Evolutionary conservation across 1,140 invertebrate genomes (phyloP).

Genomic region (Nephila pilipes): DNA sequence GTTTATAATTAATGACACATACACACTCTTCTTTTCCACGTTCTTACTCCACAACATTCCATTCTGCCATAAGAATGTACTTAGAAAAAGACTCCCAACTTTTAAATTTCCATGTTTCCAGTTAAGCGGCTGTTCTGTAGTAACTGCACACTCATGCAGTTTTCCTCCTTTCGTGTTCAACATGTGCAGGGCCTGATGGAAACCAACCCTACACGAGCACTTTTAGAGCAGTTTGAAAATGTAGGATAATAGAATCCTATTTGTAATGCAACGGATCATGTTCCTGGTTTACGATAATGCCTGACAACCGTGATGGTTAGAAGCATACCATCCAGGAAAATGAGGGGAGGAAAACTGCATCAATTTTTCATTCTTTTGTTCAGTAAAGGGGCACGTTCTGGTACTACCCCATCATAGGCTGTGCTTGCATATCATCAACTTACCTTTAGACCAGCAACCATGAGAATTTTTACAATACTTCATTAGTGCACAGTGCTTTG

Average conservation of each 20-base stretch:
- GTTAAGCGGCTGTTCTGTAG: constrained; percentile 50
- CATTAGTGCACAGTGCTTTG: neutral
- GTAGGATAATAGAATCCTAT: constrained; percentile 32
- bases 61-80: neutral
- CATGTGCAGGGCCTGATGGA: neutral
- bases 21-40: too few relatives aligned
- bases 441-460: neutral
- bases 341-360: constrained; percentile 33
- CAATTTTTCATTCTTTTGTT: constrained; percentile 50
- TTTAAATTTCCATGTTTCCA: constrained; percentile 25
- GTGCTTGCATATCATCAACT: constrained; percentile 16
- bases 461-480: neutral
- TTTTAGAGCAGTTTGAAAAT: constrained; percentile 23
- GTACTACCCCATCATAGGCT: neutral
- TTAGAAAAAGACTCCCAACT: neutral
- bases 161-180: neutral
- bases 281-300: constrained; percentile 65
- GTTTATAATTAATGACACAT: constrained; percentile 68
- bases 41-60: constrained; percentile 16
- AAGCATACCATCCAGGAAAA: constrained; percentile 16
- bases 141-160: neutral
- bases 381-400: constrained; percentile 32
- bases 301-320: constrained; percentile 52
- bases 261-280: constrained; percentile 67
- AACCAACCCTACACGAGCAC: constrained; percentile 16